Evolutionary conservation across 2,113 vertebrate species (phyloP).

Genomic region (Ibidorhyncha struthersii): DNA sequence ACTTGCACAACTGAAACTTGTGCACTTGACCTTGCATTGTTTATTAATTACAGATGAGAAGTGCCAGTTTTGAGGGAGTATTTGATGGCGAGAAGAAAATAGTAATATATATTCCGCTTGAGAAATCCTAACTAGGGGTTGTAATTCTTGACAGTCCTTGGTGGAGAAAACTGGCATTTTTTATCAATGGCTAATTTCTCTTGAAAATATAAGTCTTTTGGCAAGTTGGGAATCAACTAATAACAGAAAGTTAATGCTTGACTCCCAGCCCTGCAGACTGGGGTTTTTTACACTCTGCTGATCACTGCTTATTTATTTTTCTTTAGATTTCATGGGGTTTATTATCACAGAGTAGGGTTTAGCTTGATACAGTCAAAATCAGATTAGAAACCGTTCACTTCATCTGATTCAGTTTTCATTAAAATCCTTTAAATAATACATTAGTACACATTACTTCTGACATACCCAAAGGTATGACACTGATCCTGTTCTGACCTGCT

Average conservation of each 20-base stretch:
- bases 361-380: slow-evolving; percentile 53
- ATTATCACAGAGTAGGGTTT: slow-evolving; percentile 31
- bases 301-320: slow-evolving; percentile 54
- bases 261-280: not conserved
- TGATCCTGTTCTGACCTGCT: slow-evolving; percentile 11
- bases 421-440: slow-evolving; percentile 67
- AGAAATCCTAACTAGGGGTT: not conserved
- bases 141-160: not conserved
- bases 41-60: slow-evolving; percentile 16
- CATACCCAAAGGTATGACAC: not conserved
- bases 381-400: slow-evolving; percentile 70
- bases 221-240: not conserved
- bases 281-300: slow-evolving; percentile 42
- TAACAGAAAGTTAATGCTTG: slow-evolving; percentile 1
- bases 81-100: not conserved
- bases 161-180: not conserved
- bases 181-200: not conserved
- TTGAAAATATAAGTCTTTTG: not conserved
- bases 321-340: slow-evolving; percentile 50
- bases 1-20: not conserved
- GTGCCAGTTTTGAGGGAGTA: not conserved
- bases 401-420: slow-evolving; percentile 65
- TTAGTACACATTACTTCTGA: slow-evolving; percentile 41
- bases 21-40: not conserved
- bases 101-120: not conserved